Conservation (phyloP, 2,113 vertebrate species). For the Myiagra hebetior region DNA sequence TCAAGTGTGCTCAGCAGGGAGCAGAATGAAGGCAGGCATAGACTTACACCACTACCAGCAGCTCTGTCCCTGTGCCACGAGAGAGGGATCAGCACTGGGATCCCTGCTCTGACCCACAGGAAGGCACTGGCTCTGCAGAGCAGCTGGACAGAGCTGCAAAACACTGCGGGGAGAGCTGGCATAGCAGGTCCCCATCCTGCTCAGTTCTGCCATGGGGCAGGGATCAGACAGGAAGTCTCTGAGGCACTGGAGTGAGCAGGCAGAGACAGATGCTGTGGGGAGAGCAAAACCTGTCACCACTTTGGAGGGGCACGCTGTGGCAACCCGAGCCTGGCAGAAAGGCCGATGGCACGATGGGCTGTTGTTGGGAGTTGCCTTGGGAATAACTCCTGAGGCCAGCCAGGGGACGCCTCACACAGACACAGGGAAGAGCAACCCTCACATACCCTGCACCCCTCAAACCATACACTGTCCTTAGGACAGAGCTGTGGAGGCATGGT, state of each 20-base stretch:
- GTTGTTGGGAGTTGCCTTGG: neutral
- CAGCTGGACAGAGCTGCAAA: neutral
- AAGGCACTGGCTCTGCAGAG: neutral
- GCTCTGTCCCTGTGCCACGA: neutral
- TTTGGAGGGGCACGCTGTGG: fast-evolving
- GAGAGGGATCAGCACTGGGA: neutral
- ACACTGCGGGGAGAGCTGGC: neutral
- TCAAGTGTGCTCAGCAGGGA: fast-evolving
- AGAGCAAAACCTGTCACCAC: neutral
- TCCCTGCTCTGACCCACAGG: neutral
- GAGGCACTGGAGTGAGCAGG: neutral
- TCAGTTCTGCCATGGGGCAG: fast-evolving
- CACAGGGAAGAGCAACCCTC: neutral
- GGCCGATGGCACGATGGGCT: fast-evolving
- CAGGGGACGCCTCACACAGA: neutral
- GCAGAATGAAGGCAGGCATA: fast-evolving
- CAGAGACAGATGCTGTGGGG: neutral
- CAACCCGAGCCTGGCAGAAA: neutral
- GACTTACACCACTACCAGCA: neutral
- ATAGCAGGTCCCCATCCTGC: neutral
- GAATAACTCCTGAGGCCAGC: neutral
- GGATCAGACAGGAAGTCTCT: neutral
- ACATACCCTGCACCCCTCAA: neutral
- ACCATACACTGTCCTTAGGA: neutral
- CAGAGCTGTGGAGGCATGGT: neutral